Evolutionary conservation across 2,113 vertebrate genomes (phyloP), one percentile per base, ranked within the genome.

Genomic region (Lophotis ruficrista): DNA sequence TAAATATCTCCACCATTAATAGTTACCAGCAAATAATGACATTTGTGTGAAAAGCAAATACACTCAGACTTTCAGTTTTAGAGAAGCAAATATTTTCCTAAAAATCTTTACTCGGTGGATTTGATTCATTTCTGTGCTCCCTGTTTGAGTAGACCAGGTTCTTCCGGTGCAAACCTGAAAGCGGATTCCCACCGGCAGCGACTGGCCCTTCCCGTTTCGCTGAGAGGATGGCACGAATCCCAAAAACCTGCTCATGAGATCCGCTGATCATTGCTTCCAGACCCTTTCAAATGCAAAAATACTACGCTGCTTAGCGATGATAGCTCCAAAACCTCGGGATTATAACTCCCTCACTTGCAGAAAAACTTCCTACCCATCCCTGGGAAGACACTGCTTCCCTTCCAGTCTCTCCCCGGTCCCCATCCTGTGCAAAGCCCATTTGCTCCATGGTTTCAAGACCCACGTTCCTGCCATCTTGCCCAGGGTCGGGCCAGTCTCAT

Each of bases 21-120:
- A 87, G 85, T 95, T 93, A 94, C 62, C 60, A 28, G 82, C 66
- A 66, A 91, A 97, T 83, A 79, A 93, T 35, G 48, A 23, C 66
- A 53, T 25, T 7, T 24, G 51, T 10, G 41, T 6, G 51, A 72
- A 93, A 94, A 93, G 77, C 85, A 94, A 96, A 85, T 31, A 61
- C 51, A 62, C 47, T n/a, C 47, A 28, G 70, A 57, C 33, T 68
- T 60, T 6, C 82, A 48, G 81, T 60, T 94, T 91, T 51, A 71
- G 53, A 64, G 23, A 47, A 89, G 70, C 18, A 69, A 92, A 62
- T 35, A 22, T 56, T 75, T 71, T 37, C 60, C 50, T 37, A 22
- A 47, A 82, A 85, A 22, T 28, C 9, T 4, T 89, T 60, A 17
- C 64, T 47, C 20, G 21, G 57, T 38, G 41, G 53, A 12, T 87